phyloP scores from a whole-genome alignment of 1,140 invertebrate genomes.

The Teleogryllus occipitalis region DNA sequence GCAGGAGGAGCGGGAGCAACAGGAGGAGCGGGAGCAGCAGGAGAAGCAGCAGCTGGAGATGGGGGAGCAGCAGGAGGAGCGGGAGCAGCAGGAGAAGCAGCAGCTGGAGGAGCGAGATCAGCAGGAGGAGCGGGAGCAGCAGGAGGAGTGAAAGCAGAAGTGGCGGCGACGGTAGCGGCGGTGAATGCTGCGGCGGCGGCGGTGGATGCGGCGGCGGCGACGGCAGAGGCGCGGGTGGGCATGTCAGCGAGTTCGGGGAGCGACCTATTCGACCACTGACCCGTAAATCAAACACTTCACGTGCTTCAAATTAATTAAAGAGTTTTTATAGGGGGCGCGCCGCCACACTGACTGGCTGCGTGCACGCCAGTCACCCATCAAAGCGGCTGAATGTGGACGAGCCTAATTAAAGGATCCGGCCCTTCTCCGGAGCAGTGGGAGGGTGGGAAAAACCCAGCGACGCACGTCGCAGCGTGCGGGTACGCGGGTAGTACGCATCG shows the following conservation, averaged over 20 bases:
- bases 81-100: too few species aligned
- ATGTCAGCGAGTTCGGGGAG: background rate
- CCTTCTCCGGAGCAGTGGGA: background rate
- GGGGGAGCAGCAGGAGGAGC: too few species aligned
- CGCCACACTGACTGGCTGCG: background rate
- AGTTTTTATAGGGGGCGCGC: background rate
- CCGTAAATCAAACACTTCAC: slow-evolving; percentile 1
- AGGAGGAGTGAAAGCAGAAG: too few species aligned
- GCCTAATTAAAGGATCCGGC: background rate
- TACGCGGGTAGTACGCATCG: background rate
- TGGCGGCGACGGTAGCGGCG: too few species aligned
- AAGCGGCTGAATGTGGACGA: background rate
- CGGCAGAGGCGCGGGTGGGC: too few species aligned
- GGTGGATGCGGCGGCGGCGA: too few species aligned
- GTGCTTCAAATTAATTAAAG: background rate
- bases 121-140: too few species aligned
- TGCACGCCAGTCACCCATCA: background rate
- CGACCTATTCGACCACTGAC: background rate
- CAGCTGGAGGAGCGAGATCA: too few species aligned
- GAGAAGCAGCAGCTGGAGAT: too few species aligned
- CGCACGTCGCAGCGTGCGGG: background rate
- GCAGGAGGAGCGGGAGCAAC: too few species aligned
- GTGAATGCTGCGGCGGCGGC: too few species aligned
- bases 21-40: too few species aligned
- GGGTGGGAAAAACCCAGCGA: background rate